Conservation (phyloP, 2,113 vertebrate species). For the Gymnobelideus leadbeateri region DNA sequence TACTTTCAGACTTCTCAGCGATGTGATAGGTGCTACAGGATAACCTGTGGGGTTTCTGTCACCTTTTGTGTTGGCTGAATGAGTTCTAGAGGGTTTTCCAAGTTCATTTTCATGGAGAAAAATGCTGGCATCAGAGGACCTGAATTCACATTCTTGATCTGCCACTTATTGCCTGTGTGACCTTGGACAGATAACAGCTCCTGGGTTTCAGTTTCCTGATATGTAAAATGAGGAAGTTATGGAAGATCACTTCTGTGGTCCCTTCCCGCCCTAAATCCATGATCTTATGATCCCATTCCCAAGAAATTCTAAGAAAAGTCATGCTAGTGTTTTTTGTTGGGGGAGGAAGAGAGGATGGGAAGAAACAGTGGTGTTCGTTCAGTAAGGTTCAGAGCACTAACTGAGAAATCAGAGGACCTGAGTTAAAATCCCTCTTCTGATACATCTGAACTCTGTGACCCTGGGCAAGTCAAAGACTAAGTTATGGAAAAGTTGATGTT, state of each 20-base stretch:
- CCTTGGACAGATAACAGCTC: neutral
- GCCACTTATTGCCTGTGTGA: neutral
- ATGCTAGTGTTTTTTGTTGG: neutral
- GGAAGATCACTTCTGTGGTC: neutral
- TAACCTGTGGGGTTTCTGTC: neutral
- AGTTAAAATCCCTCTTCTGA: neutral
- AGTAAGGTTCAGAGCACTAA: neutral
- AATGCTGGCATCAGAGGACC: neutral
- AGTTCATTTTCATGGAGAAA: neutral
- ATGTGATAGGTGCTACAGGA: neutral
- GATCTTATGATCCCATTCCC: neutral
- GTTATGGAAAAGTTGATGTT: neutral
- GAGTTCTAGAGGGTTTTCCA: neutral
- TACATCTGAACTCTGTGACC: neutral
- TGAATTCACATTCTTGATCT: neutral
- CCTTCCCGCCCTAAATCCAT: neutral
- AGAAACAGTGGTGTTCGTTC: neutral
- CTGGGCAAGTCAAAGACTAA: neutral
- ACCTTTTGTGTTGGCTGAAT: neutral
- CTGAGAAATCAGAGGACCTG: neutral
- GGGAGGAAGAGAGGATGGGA: neutral
- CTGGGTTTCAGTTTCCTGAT: neutral
- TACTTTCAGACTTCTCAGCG: neutral
- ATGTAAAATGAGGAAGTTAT: neutral
- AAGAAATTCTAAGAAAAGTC: neutral